Conservation (phyloP, 2,113 vertebrate genomes). For the Misgurnus anguillicaudatus region DNA sequence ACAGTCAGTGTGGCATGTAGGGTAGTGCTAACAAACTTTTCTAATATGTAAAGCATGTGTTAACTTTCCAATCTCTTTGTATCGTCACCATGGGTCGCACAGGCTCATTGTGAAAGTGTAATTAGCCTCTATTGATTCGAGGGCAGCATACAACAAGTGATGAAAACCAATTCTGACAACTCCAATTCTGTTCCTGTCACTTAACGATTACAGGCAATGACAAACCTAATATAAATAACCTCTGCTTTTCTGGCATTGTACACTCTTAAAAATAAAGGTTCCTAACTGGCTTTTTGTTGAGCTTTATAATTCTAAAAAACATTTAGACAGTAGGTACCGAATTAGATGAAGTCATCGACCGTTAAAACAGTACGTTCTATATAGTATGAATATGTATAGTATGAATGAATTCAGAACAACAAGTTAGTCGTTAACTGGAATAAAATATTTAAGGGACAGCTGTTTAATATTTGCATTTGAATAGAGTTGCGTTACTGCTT, state of each 20-base stretch:
- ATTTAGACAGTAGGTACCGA: too few relatives aligned
- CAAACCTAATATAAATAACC: constrained; percentile 30
- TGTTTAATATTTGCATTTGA: too few relatives aligned
- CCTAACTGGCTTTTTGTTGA: too few relatives aligned
- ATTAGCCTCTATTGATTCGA: constrained; percentile 56
- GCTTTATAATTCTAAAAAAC: too few relatives aligned
- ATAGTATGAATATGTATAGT: too few relatives aligned
- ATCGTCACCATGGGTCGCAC: not conserved
- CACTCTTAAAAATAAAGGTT: too few relatives aligned
- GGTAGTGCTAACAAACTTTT: not conserved
- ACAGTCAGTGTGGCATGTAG: not conserved
- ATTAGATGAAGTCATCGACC: too few relatives aligned
- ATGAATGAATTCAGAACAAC: too few relatives aligned
- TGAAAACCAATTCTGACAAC: constrained; percentile 50
- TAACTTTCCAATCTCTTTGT: constrained; percentile 16
- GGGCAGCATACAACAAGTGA: constrained; percentile 39
- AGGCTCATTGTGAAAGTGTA: constrained; percentile 28
- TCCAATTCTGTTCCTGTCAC: constrained; percentile 34
- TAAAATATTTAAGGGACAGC: too few relatives aligned
- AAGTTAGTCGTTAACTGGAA: too few relatives aligned
- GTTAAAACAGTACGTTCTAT: too few relatives aligned
- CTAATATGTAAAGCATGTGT: not conserved
- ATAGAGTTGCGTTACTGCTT: too few relatives aligned
- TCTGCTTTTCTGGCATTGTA: constrained; percentile 28
- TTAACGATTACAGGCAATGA: constrained; percentile 37